These are phyloP conservation scores for Lasioglossum leucozonium DNA, from an alignment of 2,888 invertebrate genomes.

Conservation along the genomic window DNA sequence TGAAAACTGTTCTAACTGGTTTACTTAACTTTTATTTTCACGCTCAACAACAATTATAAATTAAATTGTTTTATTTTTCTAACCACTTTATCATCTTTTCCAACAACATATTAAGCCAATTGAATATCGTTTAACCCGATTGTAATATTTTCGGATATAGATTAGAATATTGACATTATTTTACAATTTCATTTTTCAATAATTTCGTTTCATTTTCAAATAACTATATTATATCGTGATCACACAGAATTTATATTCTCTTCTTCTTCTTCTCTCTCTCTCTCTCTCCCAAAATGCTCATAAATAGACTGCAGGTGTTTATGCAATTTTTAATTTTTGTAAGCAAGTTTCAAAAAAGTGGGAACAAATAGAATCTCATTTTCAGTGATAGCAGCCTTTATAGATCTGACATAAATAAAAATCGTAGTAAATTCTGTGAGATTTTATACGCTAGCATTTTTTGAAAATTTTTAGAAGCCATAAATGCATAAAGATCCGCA, in stretches of 20 bases:
- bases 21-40: not conserved
- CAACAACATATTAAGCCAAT: not conserved
- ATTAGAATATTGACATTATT: not conserved
- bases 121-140: not conserved
- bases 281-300: not conserved
- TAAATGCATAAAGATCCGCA: too few species aligned
- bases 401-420: too few species aligned
- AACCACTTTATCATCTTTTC: not conserved
- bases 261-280: not conserved
- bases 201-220: not conserved
- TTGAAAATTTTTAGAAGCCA: too few species aligned
- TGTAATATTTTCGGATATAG: not conserved
- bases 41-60: not conserved
- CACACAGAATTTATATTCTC: not conserved
- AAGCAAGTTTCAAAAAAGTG: too few species aligned
- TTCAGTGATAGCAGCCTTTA: too few species aligned
- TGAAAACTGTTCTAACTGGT: conserved; percentile 4
- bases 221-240: too few species aligned
- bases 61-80: not conserved
- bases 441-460: too few species aligned
- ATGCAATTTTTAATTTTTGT: too few species aligned
- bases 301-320: too few species aligned
- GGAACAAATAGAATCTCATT: too few species aligned
- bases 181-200: not conserved
- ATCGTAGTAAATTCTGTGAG: too few species aligned